phyloP scores from a whole-genome alignment of 2,888 invertebrate species.

The Scaptomyza cyrtandrae region DNA sequence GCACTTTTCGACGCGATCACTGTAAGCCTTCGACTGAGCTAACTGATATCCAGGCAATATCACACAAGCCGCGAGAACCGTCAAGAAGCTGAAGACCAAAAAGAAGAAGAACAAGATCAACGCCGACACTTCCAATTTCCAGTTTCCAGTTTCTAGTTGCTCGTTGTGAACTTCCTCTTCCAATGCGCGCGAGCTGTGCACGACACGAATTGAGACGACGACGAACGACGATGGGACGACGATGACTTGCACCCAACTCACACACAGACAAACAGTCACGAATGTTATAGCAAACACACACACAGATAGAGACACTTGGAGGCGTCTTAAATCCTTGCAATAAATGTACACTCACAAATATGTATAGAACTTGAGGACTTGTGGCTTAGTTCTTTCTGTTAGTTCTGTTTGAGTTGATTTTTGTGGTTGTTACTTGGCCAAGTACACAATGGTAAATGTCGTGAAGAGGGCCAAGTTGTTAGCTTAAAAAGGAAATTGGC shows the following conservation, averaged over 20 bases:
- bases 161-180: constrained; percentile 71
- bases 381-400: constrained; percentile 7
- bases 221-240: constrained; percentile 11
- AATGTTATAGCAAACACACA: constrained; percentile 23
- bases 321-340: constrained; percentile 67
- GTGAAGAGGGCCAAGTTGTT: constrained; percentile 76
- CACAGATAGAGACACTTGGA: constrained; percentile 24
- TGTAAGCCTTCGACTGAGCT: constrained; percentile 78
- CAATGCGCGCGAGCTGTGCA: constrained; percentile 53
- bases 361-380: constrained; percentile 25
- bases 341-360: constrained; percentile 46
- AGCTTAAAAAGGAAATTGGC: constrained; percentile 82
- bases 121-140: constrained; percentile 58
- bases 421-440: constrained; percentile 75
- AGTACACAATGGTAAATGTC: constrained; percentile 83
- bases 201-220: constrained; percentile 43
- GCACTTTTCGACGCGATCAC: constrained; percentile 78
- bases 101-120: constrained; percentile 48
- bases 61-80: constrained; percentile 67
- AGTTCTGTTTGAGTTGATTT: constrained; percentile 4
- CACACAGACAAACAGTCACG: constrained; percentile 14
- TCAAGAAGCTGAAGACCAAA: constrained; percentile 65
- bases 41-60: constrained; percentile 61
- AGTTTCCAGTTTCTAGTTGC: constrained; percentile 59
- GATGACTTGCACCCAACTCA: constrained; percentile 47